Evolutionary conservation across 2,888 invertebrate genomes (phyloP).

Genomic region (Drosophila picticornis): DNA sequence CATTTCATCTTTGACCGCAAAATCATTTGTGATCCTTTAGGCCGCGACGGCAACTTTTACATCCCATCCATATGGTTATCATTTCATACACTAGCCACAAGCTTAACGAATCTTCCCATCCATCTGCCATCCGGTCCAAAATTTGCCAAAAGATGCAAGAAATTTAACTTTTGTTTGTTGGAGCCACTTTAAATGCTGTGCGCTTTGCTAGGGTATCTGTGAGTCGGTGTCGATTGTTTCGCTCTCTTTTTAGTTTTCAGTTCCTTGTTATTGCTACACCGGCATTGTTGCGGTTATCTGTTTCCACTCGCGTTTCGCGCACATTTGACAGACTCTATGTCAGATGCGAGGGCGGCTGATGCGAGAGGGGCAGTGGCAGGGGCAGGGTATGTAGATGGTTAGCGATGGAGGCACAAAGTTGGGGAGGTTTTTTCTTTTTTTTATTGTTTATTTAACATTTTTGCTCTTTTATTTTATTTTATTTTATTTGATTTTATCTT

Average conservation of each 20-base stretch:
- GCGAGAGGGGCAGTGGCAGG: not conserved
- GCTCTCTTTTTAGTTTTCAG: conserved; percentile 2
- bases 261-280: conserved; percentile 38
- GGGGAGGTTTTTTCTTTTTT: conserved; percentile 39
- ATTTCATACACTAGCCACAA: conserved; percentile 16
- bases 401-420: conserved; percentile 39
- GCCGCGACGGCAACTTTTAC: conserved; percentile 65
- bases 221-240: not conserved
- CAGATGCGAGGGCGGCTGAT: not conserved
- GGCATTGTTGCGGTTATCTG: conserved; percentile 52
- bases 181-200: not conserved
- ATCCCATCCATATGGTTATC: conserved; percentile 66
- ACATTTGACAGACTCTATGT: conserved; percentile 61
- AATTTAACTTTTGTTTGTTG: not conserved
- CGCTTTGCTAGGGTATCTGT: conserved; percentile 20
- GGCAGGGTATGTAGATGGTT: conserved; percentile 36
- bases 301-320: conserved; percentile 36
- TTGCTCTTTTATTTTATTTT: conserved; percentile 58
- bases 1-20: conserved; percentile 77
- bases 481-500: conserved; percentile 27
- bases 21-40: conserved; percentile 75
- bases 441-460: conserved; percentile 78
- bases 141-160: not conserved
- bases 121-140: not conserved
- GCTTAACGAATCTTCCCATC: not conserved